Base-by-base conservation (phyloP, 2,888 invertebrate genomes). In the Ochropleura plecta region DNA sequence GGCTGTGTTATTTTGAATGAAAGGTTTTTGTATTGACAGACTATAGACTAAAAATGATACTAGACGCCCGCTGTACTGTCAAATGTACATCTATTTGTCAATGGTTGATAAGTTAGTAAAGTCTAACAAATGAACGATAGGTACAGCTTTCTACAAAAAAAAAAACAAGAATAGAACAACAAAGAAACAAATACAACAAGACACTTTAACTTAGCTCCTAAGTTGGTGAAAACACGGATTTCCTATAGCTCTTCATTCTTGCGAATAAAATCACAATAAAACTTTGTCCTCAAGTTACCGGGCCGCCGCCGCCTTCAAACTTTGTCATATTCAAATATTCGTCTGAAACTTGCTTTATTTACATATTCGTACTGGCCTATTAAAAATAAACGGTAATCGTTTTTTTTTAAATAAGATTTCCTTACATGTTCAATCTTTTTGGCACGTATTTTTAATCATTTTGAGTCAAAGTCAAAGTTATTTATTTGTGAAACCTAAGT, bases 261-360 rank as follows among this genome's bases (percentile, higher is more conserved):
- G 70, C 79, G 80, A 79, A 82, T 86, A 85, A 86, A 90, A 86
- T 87, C 84, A 89, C 88, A 89, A 89, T 90, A 89, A 90, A 92
- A 93, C 83, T 91, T 90, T 76, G 71, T 75, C 86, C 78, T 81
- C 69, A 80, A 85, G 74, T 69, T 76, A 67, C 59, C 51, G 51
- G 72, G 80, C 62, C 73, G 73, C 74, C 73, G 73, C 74, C 77
- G 81, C 64, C 74, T 84, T 78, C 81, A 80, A 89, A 93, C 86
- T 92, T 91, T 84, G 87, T 85, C 86, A 87, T 89, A 88, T 89
- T 88, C 88, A 88, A 91, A 88, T 90, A 87, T 91, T 89, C 84
- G 80, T 83, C 87, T 79, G 75, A 49, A 89, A 87, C 88, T 87
- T 85, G 68, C 77, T 81, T 79, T 88, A 89, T 91, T 89, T 89